Conservation (phyloP, 53 echinoderm and acorn worm species). For the Apostichopus leukothele region DNA sequence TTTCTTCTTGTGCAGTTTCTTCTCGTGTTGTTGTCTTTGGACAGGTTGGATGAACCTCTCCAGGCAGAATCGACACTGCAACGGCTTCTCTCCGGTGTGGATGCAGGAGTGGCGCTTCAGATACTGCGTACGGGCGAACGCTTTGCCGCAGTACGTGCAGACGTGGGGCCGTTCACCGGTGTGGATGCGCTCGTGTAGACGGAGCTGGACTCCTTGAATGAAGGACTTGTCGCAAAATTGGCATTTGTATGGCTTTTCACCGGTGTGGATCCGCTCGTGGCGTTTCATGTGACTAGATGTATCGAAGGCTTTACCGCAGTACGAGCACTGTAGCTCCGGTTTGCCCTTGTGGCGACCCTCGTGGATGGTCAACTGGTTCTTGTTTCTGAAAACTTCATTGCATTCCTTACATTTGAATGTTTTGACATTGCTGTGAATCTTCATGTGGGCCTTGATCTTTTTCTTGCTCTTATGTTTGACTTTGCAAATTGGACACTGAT, state of each 20-base stretch:
- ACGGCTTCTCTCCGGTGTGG: slow-evolving; percentile 46
- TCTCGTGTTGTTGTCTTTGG: slow-evolving; percentile 46
- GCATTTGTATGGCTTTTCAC: slow-evolving; percentile 48
- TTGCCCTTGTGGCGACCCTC: slow-evolving; percentile 46
- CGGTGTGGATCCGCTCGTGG: slow-evolving; percentile 44
- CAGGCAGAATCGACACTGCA: slow-evolving; percentile 37
- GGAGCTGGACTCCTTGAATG: slow-evolving; percentile 51
- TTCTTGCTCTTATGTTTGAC: slow-evolving; percentile 45
- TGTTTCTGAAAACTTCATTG: slow-evolving; percentile 36
- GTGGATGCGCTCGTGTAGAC: slow-evolving; percentile 42
- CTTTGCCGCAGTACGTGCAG: slow-evolving; percentile 37
- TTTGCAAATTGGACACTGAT: slow-evolving; percentile 42
- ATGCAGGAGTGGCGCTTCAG: slow-evolving; percentile 48
- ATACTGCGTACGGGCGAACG: slow-evolving; percentile 43
- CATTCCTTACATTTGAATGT: slow-evolving; percentile 43
- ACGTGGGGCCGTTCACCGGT: slow-evolving; percentile 49
- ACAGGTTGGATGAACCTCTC: slow-evolving; percentile 47
- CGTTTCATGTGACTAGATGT: slow-evolving; percentile 48
- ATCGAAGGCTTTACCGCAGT: slow-evolving; percentile 45
- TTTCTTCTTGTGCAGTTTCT: slow-evolving; percentile 48
- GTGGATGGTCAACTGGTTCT: slow-evolving; percentile 50
- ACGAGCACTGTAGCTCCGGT: slow-evolving; percentile 43
- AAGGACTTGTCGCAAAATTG: slow-evolving; percentile 47
- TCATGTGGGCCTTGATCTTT: slow-evolving; percentile 45
- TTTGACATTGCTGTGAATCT: slow-evolving; percentile 25